phyloP scores from a whole-genome alignment of 2,888 invertebrate species.

The Geophilus truncorum region DNA sequence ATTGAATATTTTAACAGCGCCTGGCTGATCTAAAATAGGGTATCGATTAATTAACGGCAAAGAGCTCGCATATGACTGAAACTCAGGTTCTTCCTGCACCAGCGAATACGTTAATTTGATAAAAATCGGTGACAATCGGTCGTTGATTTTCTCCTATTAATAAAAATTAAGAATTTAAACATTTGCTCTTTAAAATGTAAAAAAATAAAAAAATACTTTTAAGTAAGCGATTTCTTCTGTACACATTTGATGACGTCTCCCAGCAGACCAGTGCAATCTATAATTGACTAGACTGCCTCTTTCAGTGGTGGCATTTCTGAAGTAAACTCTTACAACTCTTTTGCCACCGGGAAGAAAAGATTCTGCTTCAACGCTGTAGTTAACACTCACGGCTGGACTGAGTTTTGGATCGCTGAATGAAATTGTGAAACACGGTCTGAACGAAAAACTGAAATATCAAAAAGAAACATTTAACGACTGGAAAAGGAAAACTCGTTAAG shows the following conservation, averaged over 20 bases:
- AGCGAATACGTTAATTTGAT: conserved; percentile 80
- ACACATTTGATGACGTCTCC: conserved; percentile 56
- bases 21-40: conserved; percentile 83
- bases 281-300: conserved; percentile 44
- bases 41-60: conserved; percentile 69
- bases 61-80: conserved; percentile 52
- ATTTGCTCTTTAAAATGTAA: conserved; percentile 28
- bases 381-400: conserved; percentile 48
- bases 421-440: conserved; percentile 74
- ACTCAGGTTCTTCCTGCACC: conserved; percentile 60
- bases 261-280: conserved; percentile 42
- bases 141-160: conserved; percentile 68
- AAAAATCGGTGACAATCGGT: conserved; percentile 81
- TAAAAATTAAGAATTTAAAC: conserved; percentile 34
- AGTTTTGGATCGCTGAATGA: conserved; percentile 38
- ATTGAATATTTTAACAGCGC: conserved; percentile 67
- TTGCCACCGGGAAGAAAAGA: conserved; percentile 62
- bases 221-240: conserved; percentile 75
- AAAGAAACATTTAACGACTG: conserved; percentile 12
- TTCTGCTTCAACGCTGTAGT: conserved; percentile 76
- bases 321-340: conserved; percentile 76
- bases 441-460: conserved; percentile 60
- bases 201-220: conserved; percentile 53
- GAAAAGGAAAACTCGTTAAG: not conserved
- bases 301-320: conserved; percentile 54